phyloP scores from a whole-genome alignment of 2,888 invertebrate species.

The Sturmia bella region DNA sequence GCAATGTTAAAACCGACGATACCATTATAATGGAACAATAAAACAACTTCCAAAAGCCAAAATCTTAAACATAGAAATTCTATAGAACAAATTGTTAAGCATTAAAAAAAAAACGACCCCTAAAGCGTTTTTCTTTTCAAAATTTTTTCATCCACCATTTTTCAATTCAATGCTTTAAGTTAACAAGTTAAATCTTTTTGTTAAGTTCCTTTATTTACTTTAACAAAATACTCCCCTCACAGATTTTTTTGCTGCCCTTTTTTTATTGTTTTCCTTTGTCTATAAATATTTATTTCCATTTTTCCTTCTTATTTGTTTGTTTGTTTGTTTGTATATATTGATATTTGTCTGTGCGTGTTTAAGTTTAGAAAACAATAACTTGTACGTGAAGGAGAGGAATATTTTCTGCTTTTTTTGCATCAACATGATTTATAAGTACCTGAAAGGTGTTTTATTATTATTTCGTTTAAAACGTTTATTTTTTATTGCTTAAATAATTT shows the following conservation, averaged over 20 bases:
- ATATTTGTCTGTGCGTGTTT: slow-evolving; percentile 18
- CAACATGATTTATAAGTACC: slow-evolving; percentile 71
- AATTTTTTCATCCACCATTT: neutral
- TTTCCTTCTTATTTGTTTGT: slow-evolving; percentile 1
- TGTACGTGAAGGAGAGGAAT: slow-evolving; percentile 18
- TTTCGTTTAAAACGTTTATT: slow-evolving; percentile 32
- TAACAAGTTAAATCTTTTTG: slow-evolving; percentile 10
- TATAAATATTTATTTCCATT: neutral
- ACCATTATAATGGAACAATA: slow-evolving; percentile 83
- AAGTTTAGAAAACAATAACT: slow-evolving; percentile 22
- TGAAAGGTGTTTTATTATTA: slow-evolving; percentile 71
- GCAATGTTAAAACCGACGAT: slow-evolving; percentile 88
- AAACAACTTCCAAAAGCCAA: slow-evolving; percentile 37
- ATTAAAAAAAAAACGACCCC: neutral
- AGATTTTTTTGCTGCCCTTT: neutral
- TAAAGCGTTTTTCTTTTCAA: neutral
- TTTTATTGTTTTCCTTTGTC: slow-evolving; percentile 10
- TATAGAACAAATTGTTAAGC: neutral
- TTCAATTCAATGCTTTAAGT: slow-evolving; percentile 8
- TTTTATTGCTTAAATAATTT: slow-evolving; percentile 58
- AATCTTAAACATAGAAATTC: slow-evolving; percentile 30
- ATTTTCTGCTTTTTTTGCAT: slow-evolving; percentile 32
- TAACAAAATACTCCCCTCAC: slow-evolving; percentile 2
- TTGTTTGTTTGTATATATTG: slow-evolving; percentile 26
- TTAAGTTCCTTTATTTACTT: slow-evolving; percentile 2